Conservation (phyloP, 1,140 invertebrate species). For the Batillaria attramentaria region DNA sequence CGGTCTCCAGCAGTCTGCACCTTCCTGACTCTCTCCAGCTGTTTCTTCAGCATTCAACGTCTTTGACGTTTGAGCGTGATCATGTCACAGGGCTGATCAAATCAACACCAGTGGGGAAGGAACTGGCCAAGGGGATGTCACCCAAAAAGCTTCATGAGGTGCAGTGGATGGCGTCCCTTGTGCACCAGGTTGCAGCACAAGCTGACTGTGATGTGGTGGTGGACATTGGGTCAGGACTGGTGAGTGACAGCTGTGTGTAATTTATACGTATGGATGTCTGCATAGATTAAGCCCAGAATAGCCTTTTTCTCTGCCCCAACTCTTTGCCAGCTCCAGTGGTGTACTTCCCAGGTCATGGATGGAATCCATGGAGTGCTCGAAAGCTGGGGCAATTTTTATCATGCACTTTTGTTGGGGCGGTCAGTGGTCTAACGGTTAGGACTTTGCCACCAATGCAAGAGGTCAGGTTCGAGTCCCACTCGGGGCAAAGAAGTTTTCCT, state of each 20-base stretch:
- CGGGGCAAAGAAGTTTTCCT: too few species aligned
- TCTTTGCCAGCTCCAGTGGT: too few species aligned
- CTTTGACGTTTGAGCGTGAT: conserved; percentile 36
- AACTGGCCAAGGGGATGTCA: conserved; percentile 53
- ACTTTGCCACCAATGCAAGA: too few species aligned
- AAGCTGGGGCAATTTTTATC: neutral
- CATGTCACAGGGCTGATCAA: neutral
- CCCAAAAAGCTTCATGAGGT: conserved; percentile 65
- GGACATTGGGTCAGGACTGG: conserved; percentile 73
- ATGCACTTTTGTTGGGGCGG: neutral
- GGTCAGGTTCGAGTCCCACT: too few species aligned
- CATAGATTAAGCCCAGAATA: neutral
- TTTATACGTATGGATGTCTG: neutral
- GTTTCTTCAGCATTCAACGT: conserved; percentile 36
- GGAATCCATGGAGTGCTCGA: too few species aligned
- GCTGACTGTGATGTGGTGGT: conserved; percentile 45
- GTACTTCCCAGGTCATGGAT: too few species aligned
- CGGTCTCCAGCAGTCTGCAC: conserved; percentile 10
- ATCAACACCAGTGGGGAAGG: conserved; percentile 28
- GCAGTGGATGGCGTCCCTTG: conserved; percentile 54
- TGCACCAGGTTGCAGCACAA: conserved; percentile 47
- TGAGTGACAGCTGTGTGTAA: conserved; percentile 61
- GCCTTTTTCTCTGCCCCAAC: too few species aligned
- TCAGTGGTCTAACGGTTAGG: too few species aligned
- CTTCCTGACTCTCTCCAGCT: conserved; percentile 44